Evolutionary conservation across 2,113 vertebrate genomes (phyloP).

Genomic region (Spilogale gracilis): DNA sequence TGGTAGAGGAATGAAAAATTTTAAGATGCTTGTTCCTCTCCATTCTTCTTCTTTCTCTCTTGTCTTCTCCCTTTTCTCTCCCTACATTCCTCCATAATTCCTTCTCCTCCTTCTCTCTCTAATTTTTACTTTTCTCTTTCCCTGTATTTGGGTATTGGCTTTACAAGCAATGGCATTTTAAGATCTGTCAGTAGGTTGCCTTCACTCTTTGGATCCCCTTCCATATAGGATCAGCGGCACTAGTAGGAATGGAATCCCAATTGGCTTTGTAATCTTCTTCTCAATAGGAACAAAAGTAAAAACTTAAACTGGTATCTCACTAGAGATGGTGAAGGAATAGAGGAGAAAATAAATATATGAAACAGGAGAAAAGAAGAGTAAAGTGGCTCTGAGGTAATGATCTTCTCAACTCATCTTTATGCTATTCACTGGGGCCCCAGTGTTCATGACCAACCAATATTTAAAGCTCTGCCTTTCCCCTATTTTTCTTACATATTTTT

Average conservation of each 20-base stretch:
- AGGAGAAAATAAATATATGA: neutral
- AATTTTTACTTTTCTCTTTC: neutral
- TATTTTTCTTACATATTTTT: constrained; percentile 6
- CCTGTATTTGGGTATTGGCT: neutral
- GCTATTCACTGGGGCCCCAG: neutral
- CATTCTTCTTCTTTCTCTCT: neutral
- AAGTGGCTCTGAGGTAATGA: neutral
- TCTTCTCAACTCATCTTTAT: neutral
- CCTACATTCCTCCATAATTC: neutral
- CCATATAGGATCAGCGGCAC: neutral
- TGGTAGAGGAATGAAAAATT: neutral
- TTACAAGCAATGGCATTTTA: neutral
- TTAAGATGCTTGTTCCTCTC: neutral
- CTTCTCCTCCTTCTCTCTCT: neutral
- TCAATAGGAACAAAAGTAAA: constrained; percentile 29
- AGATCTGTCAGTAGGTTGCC: neutral
- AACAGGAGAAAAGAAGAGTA: neutral
- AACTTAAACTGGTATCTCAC: neutral
- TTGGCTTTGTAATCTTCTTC: neutral
- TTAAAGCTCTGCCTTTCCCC: neutral
- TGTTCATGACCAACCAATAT: neutral
- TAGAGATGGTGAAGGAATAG: neutral
- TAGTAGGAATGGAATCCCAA: neutral
- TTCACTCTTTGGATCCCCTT: constrained; percentile 50
- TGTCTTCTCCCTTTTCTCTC: neutral